phyloP scores from a whole-genome alignment of 2,888 invertebrate genomes.

The Troides oblongomaculatus region DNA sequence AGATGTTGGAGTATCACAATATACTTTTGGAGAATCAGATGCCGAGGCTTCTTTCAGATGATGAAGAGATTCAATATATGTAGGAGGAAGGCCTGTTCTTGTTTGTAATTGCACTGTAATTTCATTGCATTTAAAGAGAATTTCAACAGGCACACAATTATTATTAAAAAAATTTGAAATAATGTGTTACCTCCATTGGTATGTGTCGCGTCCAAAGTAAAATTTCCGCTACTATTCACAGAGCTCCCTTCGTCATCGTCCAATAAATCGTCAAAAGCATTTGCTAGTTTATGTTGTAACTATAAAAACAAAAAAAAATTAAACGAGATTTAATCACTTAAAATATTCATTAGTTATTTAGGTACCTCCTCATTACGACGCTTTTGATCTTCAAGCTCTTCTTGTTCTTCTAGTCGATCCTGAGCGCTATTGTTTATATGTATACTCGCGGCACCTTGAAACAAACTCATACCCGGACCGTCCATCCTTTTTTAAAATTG shows the following conservation, averaged over 20 bases:
- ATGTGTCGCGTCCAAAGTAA: slow-evolving; percentile 60
- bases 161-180: background rate
- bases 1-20: slow-evolving; percentile 65
- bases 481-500: slow-evolving; percentile 63
- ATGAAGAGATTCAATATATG: slow-evolving; percentile 67
- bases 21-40: slow-evolving; percentile 59
- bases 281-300: slow-evolving; percentile 82
- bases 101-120: slow-evolving; percentile 48
- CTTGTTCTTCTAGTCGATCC: slow-evolving; percentile 83
- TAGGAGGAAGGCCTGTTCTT: slow-evolving; percentile 61
- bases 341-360: slow-evolving; percentile 1
- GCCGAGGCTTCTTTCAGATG: slow-evolving; percentile 60
- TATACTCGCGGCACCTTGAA: slow-evolving; percentile 83
- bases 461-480: slow-evolving; percentile 84
- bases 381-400: slow-evolving; percentile 84
- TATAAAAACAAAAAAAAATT: slow-evolving; percentile 42
- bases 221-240: slow-evolving; percentile 79
- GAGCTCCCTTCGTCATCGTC: slow-evolving; percentile 84
- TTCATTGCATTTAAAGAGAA: background rate
- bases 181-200: slow-evolving; percentile 56
- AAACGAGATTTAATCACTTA: slow-evolving; percentile 5
- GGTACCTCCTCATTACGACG: slow-evolving; percentile 83
- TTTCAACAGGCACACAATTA: background rate
- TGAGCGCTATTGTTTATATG: slow-evolving; percentile 83
- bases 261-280: slow-evolving; percentile 84